Conservation (phyloP, 2,113 vertebrate genomes). For the Athene cunicularia region DNA sequence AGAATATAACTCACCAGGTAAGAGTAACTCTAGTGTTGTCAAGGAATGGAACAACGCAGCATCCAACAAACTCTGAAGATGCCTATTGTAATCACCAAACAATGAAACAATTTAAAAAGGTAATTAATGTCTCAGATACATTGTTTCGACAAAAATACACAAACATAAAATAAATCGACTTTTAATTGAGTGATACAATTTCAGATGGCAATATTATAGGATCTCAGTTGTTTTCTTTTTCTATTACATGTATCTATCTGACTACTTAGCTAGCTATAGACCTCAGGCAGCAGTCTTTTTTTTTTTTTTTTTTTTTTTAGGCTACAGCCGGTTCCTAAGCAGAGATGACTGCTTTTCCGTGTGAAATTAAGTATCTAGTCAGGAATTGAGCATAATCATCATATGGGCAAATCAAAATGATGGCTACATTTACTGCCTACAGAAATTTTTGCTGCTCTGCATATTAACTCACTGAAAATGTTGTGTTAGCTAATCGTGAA, state of each 20-base stretch:
- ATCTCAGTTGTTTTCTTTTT: neutral
- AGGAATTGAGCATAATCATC: slow-evolving; percentile 60
- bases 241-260: neutral
- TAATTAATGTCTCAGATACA: neutral
- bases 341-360: slow-evolving; percentile 30
- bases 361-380: slow-evolving; percentile 54
- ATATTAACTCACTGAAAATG: slow-evolving; percentile 48
- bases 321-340: neutral
- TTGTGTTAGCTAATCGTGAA: slow-evolving; percentile 59
- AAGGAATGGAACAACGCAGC: neutral
- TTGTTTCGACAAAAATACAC: neutral
- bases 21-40: neutral
- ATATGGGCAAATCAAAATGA: slow-evolving; percentile 55
- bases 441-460: slow-evolving; percentile 54
- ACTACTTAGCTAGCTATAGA: neutral
- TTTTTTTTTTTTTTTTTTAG: neutral
- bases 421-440: slow-evolving; percentile 62
- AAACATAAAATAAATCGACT: neutral
- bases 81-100: neutral
- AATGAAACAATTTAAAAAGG: neutral
- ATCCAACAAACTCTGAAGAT: slow-evolving; percentile 16
- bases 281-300: neutral
- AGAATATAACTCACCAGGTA: neutral
- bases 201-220: neutral
- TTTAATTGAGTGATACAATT: neutral